These are phyloP conservation scores for Chiridota heheva DNA, from an alignment of 35 echinoderm and acorn worm species.

Conservation along the genomic window DNA sequence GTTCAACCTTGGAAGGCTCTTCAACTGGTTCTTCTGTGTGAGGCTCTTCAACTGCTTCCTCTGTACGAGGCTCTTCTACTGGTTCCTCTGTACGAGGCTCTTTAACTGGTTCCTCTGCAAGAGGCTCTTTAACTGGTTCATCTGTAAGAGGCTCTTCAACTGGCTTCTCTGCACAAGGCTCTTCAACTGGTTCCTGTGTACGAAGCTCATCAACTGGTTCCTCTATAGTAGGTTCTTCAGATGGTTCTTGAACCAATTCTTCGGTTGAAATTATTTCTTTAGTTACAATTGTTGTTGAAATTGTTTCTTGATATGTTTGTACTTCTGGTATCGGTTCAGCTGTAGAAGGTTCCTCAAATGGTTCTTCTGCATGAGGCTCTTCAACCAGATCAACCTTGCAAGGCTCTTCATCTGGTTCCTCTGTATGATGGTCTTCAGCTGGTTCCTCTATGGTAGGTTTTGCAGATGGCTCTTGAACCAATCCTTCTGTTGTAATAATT, in stretches of 20 bases:
- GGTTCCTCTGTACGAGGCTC: neutral
- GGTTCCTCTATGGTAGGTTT: too few species aligned
- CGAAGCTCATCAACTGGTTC: neutral
- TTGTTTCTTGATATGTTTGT: neutral
- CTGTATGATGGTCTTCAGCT: neutral
- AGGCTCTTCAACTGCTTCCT: constrained; percentile 13
- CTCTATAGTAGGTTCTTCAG: neutral
- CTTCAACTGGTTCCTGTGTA: neutral
- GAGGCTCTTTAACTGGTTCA: constrained; percentile 22
- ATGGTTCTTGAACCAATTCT: neutral
- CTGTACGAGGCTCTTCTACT: constrained; percentile 1
- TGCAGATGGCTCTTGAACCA: too few species aligned
- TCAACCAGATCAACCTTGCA: neutral
- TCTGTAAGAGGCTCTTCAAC: constrained; percentile 22
- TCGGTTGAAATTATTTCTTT: neutral
- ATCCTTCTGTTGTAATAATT: too few species aligned
- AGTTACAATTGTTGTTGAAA: neutral
- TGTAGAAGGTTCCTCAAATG: neutral
- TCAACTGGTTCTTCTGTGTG: constrained; percentile 2
- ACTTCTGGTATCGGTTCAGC: neutral
- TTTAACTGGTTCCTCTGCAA: neutral
- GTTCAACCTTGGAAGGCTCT: neutral
- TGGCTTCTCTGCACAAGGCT: neutral
- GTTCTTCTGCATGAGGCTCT: neutral
- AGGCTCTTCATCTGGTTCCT: neutral